Percentiles rank a stretch among this genome's conserved stretches.
These are phyloP conservation scores for Mizuhopecten yessoensis DNA, from an alignment of 1,140 invertebrate species.

Conservation along the genomic window DNA sequence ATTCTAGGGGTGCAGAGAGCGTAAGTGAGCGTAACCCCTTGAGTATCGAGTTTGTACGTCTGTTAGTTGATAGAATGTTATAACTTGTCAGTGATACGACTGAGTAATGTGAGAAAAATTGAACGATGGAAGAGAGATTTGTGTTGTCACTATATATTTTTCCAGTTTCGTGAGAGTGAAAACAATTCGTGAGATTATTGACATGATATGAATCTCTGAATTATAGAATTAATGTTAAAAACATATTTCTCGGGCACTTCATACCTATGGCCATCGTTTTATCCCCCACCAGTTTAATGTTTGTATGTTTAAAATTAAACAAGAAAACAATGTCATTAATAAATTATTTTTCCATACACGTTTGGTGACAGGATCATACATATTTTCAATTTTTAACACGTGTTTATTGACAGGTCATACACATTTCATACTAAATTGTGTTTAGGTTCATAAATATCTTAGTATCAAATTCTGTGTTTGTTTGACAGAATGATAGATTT, in stretches of 20 bases:
- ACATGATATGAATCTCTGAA: neutral
- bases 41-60: too few species aligned
- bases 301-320: neutral
- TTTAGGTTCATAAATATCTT: neutral
- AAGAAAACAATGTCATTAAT: neutral
- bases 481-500: too few species aligned
- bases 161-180: too few species aligned
- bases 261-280: neutral
- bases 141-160: too few species aligned
- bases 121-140: too few species aligned
- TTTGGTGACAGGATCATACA: neutral
- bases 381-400: neutral
- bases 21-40: too few species aligned
- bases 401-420: neutral
- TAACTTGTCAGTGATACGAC: too few species aligned
- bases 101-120: too few species aligned
- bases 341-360: neutral
- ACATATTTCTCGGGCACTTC: neutral
- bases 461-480: neutral
- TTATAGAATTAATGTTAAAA: neutral
- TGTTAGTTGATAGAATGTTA: too few species aligned
- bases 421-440: neutral
- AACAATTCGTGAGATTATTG: neutral
- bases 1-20: too few species aligned
- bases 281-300: neutral